Base-by-base conservation (phyloP, 2,797 vertebrate species). In the Acrossocheilus wenchowensis region DNA sequence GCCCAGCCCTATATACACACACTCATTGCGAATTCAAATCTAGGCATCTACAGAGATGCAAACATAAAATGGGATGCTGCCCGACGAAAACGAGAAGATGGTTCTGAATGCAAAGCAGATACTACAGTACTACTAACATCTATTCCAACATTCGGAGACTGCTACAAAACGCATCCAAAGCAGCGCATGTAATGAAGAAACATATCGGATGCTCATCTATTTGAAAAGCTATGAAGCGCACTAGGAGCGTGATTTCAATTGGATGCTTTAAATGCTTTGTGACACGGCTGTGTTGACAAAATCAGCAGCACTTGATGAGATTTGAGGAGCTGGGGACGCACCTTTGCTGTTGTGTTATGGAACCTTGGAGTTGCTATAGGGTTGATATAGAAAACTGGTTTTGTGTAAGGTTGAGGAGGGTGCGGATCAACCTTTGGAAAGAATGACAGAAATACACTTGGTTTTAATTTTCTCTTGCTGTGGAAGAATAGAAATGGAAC, bases 321-420 rank as follows among this genome's bases (percentile, higher is more conserved):
- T 84, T 78, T 74, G 50, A 89, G 86, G 60, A 82, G 62, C 88
- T 88, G 80, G 83, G 75, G 88, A 92, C 91, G 91, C 91, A 92
- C 92, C 92, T 92, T 90, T 89, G 92, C 88, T 84, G 92, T 82
- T 90, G 90, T 92, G 85, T 91, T 92, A 92, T 92, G 91, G 90
- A 91, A 92, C 86, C 92, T 89, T 88, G 90, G 90, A 90, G 92
- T 89, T 89, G 92, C 91, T 91, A 92, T 91, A 84, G 92, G 90
- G 92, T 92, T 92, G 91, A 92, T 91, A 92, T 92, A 92, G 91
- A 92, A 92, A 92, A 91, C 90, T 87, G 90, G 90, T 91, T 92
- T 92, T 92, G 91, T 92, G 90, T 92, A 90, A 84, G 91, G 87
- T 86, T 90, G 91, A 85, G 85, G 88, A 91, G 88, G 89, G 87